These are phyloP conservation scores for Bombylius major DNA, from an alignment of 2,888 invertebrate genomes.

Conservation along the genomic window DNA sequence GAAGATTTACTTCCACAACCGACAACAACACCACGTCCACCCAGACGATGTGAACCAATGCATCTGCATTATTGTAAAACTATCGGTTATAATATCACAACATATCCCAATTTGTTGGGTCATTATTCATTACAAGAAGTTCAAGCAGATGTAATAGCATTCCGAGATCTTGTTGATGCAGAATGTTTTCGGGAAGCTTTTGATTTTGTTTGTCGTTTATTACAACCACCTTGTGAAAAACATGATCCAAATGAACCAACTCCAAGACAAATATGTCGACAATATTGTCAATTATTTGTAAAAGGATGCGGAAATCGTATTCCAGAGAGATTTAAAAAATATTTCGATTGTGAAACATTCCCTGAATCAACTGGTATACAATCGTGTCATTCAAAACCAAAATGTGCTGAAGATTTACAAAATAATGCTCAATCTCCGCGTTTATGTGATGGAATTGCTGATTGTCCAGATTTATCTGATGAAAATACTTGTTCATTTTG, in stretches of 20 bases:
- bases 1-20: conserved; percentile 31
- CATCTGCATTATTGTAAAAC: conserved; percentile 56
- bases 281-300: conserved; percentile 76
- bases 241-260: conserved; percentile 44
- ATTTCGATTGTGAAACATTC: conserved; percentile 65
- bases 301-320: conserved; percentile 67
- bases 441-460: conserved; percentile 75
- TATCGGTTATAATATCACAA: conserved; percentile 64
- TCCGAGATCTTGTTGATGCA: conserved; percentile 76
- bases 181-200: conserved; percentile 81
- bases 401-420: conserved; percentile 65
- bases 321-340: conserved; percentile 53
- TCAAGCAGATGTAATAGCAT: conserved; percentile 62
- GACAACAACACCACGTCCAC: conserved; percentile 39
- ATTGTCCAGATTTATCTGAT: conserved; percentile 73
- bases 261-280: conserved; percentile 46
- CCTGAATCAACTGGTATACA: conserved; percentile 65
- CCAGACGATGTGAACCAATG: conserved; percentile 54
- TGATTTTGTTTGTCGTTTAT: conserved; percentile 76
- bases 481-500: conserved; percentile 73
- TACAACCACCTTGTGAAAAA: conserved; percentile 69
- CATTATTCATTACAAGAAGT: conserved; percentile 50
- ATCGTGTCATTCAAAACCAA: conserved; percentile 65
- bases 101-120: conserved; percentile 64
- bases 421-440: conserved; percentile 60